phyloP scores from a whole-genome alignment of 2,797 vertebrate genomes.

The Chloroceryle inda region DNA sequence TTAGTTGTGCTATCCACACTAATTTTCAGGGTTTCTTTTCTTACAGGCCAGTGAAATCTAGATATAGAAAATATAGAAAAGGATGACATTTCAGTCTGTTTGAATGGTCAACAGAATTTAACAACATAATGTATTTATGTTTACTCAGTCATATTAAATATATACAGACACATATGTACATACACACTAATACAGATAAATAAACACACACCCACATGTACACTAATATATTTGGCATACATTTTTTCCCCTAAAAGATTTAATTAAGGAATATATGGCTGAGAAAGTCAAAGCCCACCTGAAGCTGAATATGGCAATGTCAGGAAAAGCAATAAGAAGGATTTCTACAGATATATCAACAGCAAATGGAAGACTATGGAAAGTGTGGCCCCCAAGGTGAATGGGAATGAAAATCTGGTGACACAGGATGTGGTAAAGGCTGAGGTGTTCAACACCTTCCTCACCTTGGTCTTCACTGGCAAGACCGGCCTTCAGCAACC shows the following conservation, averaged over 20 bases:
- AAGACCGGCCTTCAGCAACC: not conserved
- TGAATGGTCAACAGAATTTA: not conserved
- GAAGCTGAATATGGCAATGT: not conserved
- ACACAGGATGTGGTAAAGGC: not conserved
- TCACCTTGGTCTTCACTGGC: not conserved
- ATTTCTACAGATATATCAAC: not conserved
- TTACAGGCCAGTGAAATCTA: not conserved
- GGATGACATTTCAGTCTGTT: not conserved
- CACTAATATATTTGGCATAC: not conserved
- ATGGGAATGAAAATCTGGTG: not conserved
- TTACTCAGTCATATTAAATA: not conserved
- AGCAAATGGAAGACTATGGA: not conserved
- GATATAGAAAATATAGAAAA: not conserved
- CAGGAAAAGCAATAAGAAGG: not conserved
- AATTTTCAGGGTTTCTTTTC: not conserved
- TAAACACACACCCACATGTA: not conserved
- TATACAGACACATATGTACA: not conserved
- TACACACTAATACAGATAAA: not conserved
- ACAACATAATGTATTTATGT: not conserved
- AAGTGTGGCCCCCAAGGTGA: fast-evolving
- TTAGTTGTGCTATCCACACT: not conserved
- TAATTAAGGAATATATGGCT: not conserved
- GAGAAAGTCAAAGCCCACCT: not conserved
- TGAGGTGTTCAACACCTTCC: not conserved
- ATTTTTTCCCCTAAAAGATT: not conserved